Percentiles rank a stretch among this genome's conserved stretches.
Evolutionary conservation across 2,888 invertebrate species (phyloP).

Genomic region (Scrobipalpa costella): DNA sequence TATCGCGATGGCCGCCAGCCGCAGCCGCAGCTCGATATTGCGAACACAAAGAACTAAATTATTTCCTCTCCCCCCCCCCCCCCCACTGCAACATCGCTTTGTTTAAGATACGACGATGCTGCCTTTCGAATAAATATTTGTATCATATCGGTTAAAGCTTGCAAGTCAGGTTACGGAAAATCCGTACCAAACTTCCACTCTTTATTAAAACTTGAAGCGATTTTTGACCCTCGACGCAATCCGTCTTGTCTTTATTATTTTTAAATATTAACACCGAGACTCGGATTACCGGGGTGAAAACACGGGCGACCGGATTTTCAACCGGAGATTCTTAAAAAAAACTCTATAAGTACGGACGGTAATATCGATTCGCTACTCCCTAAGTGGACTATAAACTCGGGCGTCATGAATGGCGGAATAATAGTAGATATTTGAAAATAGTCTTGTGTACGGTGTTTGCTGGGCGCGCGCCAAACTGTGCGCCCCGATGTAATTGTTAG

Average conservation of each 20-base stretch:
- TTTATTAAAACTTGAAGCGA: too few relatives aligned
- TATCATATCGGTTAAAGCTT: conserved; percentile 7
- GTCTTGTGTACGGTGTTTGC: neutral
- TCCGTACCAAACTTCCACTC: too few relatives aligned
- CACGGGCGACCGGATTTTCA: too few relatives aligned
- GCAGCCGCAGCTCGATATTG: conserved; percentile 60
- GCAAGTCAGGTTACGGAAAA: too few relatives aligned
- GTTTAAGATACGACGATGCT: conserved; percentile 60
- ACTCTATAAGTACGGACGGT: neutral
- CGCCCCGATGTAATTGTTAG: neutral
- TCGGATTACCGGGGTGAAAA: too few relatives aligned
- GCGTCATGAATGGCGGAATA: conserved; percentile 1
- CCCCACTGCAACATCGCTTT: conserved; percentile 67
- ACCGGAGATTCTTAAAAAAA: too few relatives aligned
- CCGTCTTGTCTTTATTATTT: too few relatives aligned
- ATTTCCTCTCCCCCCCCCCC: conserved; percentile 69
- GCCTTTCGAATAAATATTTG: conserved; percentile 34
- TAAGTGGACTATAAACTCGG: neutral
- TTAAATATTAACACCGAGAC: too few relatives aligned
- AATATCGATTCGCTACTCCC: conserved; percentile 3
- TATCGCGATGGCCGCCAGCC: conserved; percentile 66
- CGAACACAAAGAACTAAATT: conserved; percentile 75
- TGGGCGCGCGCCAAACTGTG: neutral
- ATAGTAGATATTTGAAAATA: neutral
- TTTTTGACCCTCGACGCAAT: too few relatives aligned